Percentiles rank a stretch among this genome's conserved stretches.
These are phyloP conservation scores for Gavia stellata DNA, from an alignment of 2,113 vertebrate species.

Conservation along the genomic window DNA sequence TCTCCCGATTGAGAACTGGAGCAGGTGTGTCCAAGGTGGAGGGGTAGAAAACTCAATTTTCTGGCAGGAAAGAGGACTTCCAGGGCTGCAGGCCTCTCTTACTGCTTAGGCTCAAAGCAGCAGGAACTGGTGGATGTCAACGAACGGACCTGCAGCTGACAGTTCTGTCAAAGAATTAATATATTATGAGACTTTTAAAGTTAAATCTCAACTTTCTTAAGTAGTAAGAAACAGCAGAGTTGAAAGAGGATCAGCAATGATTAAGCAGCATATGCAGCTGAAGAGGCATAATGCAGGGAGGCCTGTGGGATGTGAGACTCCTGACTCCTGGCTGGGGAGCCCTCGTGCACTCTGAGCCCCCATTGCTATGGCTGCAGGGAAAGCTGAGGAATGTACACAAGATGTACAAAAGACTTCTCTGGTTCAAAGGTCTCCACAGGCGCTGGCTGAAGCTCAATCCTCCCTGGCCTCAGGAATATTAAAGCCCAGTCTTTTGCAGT, in stretches of 20 bases:
- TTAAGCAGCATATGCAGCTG: neutral
- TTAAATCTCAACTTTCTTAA: neutral
- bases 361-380: neutral
- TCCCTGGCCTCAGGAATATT: rapidly evolving
- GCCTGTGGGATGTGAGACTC: neutral
- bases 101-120: neutral
- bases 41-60: neutral
- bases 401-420: neutral
- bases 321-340: neutral
- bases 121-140: neutral
- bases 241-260: neutral
- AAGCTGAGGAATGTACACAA: neutral
- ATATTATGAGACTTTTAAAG: neutral
- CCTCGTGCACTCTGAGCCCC: neutral
- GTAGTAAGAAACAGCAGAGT: neutral
- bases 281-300: neutral
- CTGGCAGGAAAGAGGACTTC: neutral
- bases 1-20: neutral
- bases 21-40: neutral
- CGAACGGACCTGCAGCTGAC: neutral
- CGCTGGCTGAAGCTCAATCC: neutral
- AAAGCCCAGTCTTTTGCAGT: neutral
- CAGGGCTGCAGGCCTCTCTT: neutral
- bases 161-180: neutral
- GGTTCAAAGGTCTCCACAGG: neutral